These are phyloP conservation scores for Stichopus horrens DNA, from an alignment of 53 echinoderm and acorn worm genomes.

Conservation along the genomic window DNA sequence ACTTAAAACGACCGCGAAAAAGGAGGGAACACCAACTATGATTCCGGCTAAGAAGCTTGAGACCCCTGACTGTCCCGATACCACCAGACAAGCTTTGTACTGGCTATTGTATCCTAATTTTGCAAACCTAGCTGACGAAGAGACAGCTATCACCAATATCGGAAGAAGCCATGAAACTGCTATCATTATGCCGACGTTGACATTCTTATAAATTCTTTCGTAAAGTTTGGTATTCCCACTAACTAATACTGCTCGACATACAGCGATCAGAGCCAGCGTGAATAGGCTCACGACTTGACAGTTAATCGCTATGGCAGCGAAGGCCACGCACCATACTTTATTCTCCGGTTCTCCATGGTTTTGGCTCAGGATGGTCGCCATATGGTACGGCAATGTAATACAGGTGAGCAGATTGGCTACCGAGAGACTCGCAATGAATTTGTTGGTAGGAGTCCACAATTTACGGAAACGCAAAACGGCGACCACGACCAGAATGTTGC, in stretches of 20 bases:
- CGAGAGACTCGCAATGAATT: not conserved
- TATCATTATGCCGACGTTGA: not conserved
- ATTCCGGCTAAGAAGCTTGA: not conserved
- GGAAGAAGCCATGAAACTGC: not conserved
- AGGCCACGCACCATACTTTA: not conserved
- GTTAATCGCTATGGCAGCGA: not conserved
- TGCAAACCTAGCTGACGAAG: not conserved
- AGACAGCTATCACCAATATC: not conserved
- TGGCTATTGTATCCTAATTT: not conserved
- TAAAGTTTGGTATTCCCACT: not conserved
- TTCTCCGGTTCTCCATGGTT: not conserved
- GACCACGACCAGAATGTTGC: conserved; percentile 26
- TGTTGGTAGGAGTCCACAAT: conserved; percentile 7
- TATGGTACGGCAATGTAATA: conserved; percentile 18
- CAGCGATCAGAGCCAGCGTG: conserved; percentile 12
- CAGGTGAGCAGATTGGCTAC: not conserved
- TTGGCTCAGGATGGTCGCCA: conserved; percentile 4
- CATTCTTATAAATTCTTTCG: not conserved
- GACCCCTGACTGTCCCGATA: not conserved
- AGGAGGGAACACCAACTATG: not conserved
- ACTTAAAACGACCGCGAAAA: not conserved
- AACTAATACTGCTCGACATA: not conserved
- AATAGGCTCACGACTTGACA: conserved; percentile 6
- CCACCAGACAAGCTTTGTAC: not conserved
- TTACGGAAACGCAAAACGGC: not conserved